Evolutionary conservation across 2,797 vertebrate species (phyloP).

Genomic region (Chelonia mydas): DNA sequence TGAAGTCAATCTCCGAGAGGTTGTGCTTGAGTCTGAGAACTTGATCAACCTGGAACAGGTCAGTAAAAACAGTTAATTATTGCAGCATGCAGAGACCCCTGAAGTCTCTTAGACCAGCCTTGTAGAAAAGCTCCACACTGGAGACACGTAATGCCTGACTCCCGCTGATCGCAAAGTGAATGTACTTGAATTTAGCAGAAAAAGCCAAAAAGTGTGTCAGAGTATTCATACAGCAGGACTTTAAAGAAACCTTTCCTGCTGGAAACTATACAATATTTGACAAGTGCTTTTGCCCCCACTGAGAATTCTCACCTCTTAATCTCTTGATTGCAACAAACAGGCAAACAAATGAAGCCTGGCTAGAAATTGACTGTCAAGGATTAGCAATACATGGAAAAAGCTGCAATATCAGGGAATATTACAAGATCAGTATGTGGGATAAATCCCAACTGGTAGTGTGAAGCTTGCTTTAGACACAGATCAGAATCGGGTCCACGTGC

Average conservation of each 20-base stretch:
- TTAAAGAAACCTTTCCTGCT: constrained; percentile 44
- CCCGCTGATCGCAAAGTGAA: constrained; percentile 18
- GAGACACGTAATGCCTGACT: constrained; percentile 34
- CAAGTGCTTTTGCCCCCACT: not conserved
- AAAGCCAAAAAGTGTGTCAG: constrained; percentile 50
- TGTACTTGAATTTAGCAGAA: constrained; percentile 60
- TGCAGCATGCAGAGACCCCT: constrained; percentile 4
- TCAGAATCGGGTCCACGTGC: not conserved
- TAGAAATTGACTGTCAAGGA: not conserved
- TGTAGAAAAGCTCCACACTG: not conserved
- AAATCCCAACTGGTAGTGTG: constrained; percentile 9
- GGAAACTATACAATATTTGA: constrained; percentile 63
- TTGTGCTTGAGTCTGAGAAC: constrained; percentile 90
- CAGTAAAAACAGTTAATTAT: constrained; percentile 56
- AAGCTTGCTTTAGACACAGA: not conserved
- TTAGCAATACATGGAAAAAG: not conserved
- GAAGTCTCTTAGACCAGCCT: not conserved
- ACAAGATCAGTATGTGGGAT: not conserved
- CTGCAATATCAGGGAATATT: not conserved
- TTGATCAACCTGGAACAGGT: constrained; percentile 89
- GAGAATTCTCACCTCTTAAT: constrained; percentile 17
- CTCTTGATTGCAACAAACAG: not conserved
- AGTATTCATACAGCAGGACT: constrained; percentile 38
- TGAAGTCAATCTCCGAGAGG: constrained; percentile 90
- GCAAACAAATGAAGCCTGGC: constrained; percentile 33